A percentile compares a stretch with the other conserved stretches of the same genome.
These are phyloP conservation scores for Cosmorhoe ocellata DNA, from an alignment of 2,888 invertebrate genomes.

Conservation along the genomic window DNA sequence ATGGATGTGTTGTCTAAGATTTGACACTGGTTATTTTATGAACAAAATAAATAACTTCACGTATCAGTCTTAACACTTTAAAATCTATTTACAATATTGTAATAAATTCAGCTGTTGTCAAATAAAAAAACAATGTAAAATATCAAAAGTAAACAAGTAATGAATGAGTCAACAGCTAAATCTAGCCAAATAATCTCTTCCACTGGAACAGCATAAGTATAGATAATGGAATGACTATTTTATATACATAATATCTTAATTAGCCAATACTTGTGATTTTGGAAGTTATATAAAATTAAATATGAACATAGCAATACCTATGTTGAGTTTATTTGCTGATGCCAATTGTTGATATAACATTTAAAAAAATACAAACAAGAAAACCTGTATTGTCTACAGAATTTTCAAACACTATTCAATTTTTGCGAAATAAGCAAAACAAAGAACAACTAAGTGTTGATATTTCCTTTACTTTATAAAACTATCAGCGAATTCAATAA, in stretches of 20 bases:
- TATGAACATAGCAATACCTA: slow-evolving; percentile 47
- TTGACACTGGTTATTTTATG: slow-evolving; percentile 78
- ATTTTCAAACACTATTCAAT: slow-evolving; percentile 22
- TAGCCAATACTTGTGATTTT: slow-evolving; percentile 55
- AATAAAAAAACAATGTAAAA: slow-evolving; percentile 46
- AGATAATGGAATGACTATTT: slow-evolving; percentile 64
- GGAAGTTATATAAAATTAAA: slow-evolving; percentile 55
- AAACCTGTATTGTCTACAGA: slow-evolving; percentile 10
- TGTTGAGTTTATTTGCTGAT: slow-evolving; percentile 41
- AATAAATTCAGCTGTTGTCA: slow-evolving; percentile 66
- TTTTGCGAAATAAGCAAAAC: slow-evolving; percentile 12
- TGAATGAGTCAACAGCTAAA: slow-evolving; percentile 47
- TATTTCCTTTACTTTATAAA: slow-evolving; percentile 6
- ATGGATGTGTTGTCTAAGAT: slow-evolving; percentile 65
- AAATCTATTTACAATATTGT: slow-evolving; percentile 76
- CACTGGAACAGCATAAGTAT: slow-evolving; percentile 39
- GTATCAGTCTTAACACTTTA: slow-evolving; percentile 80
- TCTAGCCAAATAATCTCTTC: slow-evolving; percentile 41
- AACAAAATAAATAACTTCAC: slow-evolving; percentile 79
- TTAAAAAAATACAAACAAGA: slow-evolving; percentile 19
- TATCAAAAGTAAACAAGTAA: slow-evolving; percentile 43
- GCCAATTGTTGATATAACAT: no score
- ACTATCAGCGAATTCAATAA: slow-evolving; percentile 24
- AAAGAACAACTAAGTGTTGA: slow-evolving; percentile 4
- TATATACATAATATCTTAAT: slow-evolving; percentile 50